These are phyloP conservation scores for Ladona fulva DNA, from an alignment of 1,140 invertebrate genomes.

Conservation along the genomic window DNA sequence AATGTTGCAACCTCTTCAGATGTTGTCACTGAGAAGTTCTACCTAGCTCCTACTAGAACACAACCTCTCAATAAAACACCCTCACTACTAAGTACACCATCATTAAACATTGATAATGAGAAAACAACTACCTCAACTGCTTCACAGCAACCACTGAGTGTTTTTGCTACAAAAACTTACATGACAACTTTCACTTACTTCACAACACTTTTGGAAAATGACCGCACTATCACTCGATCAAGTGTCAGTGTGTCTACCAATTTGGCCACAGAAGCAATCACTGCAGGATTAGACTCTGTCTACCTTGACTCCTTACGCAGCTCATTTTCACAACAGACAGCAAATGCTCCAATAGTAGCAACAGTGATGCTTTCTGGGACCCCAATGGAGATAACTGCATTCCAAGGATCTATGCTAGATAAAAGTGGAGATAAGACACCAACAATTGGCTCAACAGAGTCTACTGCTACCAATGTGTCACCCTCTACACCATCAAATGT, in stretches of 20 bases:
- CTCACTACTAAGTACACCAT: neutral
- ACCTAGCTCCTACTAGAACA: constrained; percentile 28
- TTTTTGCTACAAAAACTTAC: constrained; percentile 79
- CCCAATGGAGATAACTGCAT: constrained; percentile 15
- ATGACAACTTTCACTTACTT: constrained; percentile 79
- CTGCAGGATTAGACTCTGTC: constrained; percentile 25
- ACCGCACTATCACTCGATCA: constrained; percentile 31
- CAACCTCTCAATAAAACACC: constrained; percentile 20
- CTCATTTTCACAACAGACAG: constrained; percentile 24
- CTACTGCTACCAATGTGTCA: neutral
- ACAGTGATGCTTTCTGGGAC: constrained; percentile 16
- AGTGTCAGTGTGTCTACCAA: constrained; percentile 33
- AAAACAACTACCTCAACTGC: neutral
- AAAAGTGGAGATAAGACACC: neutral
- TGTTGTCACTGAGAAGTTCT: constrained; percentile 50
- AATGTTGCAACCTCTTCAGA: constrained; percentile 53
- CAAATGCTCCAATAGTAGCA: constrained; percentile 17
- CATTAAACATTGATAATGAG: neutral
- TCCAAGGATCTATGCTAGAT: neutral
- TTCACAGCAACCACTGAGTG: constrained; percentile 34
- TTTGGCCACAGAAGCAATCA: constrained; percentile 33
- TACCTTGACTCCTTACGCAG: constrained; percentile 27
- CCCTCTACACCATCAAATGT: constrained; percentile 34
- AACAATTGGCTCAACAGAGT: neutral
- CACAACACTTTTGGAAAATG: constrained; percentile 63